Evolutionary conservation across 2,888 invertebrate species (phyloP).

Genomic region (Orthosia gracilis): DNA sequence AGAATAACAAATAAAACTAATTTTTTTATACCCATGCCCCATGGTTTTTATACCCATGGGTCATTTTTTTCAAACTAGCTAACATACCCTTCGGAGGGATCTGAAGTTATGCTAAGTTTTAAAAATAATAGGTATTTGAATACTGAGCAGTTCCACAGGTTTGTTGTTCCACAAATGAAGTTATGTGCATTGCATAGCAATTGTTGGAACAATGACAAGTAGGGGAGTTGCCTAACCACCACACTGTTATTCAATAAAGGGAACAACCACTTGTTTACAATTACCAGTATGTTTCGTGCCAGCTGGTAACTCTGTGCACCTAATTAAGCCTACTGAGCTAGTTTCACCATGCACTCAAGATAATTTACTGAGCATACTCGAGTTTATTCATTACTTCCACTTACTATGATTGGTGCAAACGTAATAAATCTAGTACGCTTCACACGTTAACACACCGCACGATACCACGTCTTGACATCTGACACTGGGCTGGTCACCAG

Average conservation of each 20-base stretch:
- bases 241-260: slow-evolving; percentile 38
- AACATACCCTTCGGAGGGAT: not conserved
- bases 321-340: slow-evolving; percentile 33
- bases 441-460: slow-evolving; percentile 58
- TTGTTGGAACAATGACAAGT: slow-evolving; percentile 48
- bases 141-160: slow-evolving; percentile 13
- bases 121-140: slow-evolving; percentile 2
- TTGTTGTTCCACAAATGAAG: slow-evolving; percentile 26
- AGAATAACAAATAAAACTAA: not conserved
- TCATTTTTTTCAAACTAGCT: not conserved
- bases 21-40: not conserved
- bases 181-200: slow-evolving; percentile 35
- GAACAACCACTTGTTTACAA: slow-evolving; percentile 46
- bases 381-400: slow-evolving; percentile 32
- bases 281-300: slow-evolving; percentile 37
- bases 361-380: slow-evolving; percentile 19
- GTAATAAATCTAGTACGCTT: slow-evolving; percentile 67
- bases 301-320: slow-evolving; percentile 29
- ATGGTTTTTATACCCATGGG: not conserved
- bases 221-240: slow-evolving; percentile 38
- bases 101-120: not conserved
- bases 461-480: slow-evolving; percentile 77
- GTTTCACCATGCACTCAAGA: slow-evolving; percentile 24
- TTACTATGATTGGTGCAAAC: slow-evolving; percentile 49
- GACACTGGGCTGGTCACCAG: slow-evolving; percentile 75